phyloP scores from a whole-genome alignment of 2,888 invertebrate genomes.

The Melanophora roralis region DNA sequence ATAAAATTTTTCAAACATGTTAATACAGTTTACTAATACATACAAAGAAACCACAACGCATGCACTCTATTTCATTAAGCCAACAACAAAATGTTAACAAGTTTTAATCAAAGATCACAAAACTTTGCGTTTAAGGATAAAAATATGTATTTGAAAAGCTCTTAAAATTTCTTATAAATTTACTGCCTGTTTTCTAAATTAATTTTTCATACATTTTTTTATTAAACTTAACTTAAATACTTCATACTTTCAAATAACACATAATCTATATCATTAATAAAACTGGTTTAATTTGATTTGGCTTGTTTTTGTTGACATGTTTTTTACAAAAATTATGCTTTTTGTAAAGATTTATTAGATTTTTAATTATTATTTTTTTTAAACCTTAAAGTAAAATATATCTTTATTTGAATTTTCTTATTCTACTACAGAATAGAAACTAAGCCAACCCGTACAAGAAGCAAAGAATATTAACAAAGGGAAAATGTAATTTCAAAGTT shows the following conservation, averaged over 20 bases:
- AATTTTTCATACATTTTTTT: too few relatives aligned
- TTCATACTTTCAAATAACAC: background rate
- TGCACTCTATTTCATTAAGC: background rate
- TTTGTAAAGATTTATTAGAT: constrained; percentile 24
- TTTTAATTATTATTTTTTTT: constrained; percentile 19
- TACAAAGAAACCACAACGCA: constrained; percentile 15
- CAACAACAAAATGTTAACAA: too few relatives aligned
- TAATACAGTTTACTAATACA: constrained; percentile 18
- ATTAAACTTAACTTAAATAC: background rate
- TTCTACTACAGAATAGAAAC: constrained; percentile 21
- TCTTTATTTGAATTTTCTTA: constrained; percentile 31
- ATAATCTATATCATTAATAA: background rate
- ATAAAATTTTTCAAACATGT: constrained; percentile 27
- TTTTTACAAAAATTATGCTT: too few relatives aligned
- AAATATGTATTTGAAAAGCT: too few relatives aligned
- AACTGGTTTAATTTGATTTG: too few relatives aligned
- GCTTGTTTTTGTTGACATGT: background rate
- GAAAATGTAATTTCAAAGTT: too few relatives aligned
- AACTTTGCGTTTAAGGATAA: constrained; percentile 2
- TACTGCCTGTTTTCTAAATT: too few relatives aligned
- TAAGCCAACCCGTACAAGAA: background rate
- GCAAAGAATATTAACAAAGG: background rate
- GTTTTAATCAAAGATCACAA: background rate
- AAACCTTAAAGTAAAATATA: background rate
- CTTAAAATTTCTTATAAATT: too few relatives aligned